Conservation (phyloP, 2,113 vertebrate genomes). For the Aptenodytes patagonicus region DNA sequence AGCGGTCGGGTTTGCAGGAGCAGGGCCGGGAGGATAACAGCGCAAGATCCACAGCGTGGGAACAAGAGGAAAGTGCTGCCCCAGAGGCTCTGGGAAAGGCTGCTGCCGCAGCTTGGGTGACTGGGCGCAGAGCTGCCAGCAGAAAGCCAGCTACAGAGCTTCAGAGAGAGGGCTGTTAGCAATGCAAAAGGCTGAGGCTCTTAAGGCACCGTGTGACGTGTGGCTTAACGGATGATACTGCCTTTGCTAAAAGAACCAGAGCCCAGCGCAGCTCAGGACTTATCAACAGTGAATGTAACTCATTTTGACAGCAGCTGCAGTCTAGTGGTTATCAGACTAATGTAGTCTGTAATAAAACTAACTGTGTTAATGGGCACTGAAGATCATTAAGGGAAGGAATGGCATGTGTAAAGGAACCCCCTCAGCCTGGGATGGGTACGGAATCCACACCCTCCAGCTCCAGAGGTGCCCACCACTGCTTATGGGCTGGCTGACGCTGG, state of each 20-base stretch:
- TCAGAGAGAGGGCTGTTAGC: background rate
- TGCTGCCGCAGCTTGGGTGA: background rate
- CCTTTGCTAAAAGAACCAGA: background rate
- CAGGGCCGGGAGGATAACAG: background rate
- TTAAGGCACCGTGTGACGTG: background rate
- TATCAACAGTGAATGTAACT: background rate
- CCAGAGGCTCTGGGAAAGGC: constrained; percentile 31
- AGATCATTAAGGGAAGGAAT: background rate
- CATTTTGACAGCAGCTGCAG: background rate
- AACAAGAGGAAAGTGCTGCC: background rate
- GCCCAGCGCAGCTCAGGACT: background rate
- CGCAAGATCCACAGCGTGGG: background rate
- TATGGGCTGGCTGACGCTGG: background rate
- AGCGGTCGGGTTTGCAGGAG: background rate
- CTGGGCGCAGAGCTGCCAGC: background rate
- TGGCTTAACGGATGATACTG: background rate
- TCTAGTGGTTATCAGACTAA: background rate
- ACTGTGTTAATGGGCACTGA: background rate
- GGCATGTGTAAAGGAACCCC: fast-evolving
- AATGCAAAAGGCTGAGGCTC: background rate
- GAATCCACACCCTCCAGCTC: background rate
- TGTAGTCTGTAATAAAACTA: background rate
- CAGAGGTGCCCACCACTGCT: background rate
- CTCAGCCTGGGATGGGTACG: background rate
- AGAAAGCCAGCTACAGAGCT: background rate